These are phyloP conservation scores for Eulithis testata DNA, from an alignment of 2,888 invertebrate genomes.

Conservation along the genomic window DNA sequence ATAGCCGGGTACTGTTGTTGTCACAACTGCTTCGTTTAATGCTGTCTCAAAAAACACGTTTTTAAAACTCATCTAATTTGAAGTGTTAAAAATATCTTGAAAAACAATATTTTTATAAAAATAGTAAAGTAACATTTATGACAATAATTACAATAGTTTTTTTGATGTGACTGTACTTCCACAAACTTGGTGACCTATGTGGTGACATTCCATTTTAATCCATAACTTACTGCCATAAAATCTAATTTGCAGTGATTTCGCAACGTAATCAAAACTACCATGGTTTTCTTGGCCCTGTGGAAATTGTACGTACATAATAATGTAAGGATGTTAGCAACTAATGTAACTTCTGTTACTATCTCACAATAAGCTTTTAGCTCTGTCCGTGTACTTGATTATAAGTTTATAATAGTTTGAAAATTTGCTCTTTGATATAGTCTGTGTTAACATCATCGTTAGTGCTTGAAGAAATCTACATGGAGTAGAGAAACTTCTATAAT, in stretches of 20 bases:
- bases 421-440: neutral
- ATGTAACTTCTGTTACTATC: slow-evolving; percentile 11
- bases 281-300: slow-evolving; percentile 4
- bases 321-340: slow-evolving; percentile 7
- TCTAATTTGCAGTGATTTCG: slow-evolving; percentile 30
- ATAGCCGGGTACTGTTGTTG: slow-evolving; percentile 22
- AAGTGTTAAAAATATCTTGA: no score
- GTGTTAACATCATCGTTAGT: no score
- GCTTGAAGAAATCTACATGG: no score
- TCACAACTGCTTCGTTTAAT: slow-evolving; percentile 8
- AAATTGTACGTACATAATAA: neutral
- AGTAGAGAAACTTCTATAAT: no score
- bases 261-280: slow-evolving; percentile 13
- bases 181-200: slow-evolving; percentile 23
- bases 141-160: neutral
- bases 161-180: slow-evolving; percentile 4
- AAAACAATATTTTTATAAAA: no score
- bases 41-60: neutral
- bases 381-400: slow-evolving; percentile 1
- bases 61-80: neutral
- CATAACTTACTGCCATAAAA: slow-evolving; percentile 30
- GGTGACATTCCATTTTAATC: slow-evolving; percentile 25
- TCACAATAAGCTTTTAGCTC: neutral
- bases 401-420: neutral
- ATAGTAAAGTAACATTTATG: no score